A percentile compares a stretch with the other conserved stretches of the same genome.
Conservation (phyloP, 1,140 invertebrate genomes). For the Caerostris darwini region DNA sequence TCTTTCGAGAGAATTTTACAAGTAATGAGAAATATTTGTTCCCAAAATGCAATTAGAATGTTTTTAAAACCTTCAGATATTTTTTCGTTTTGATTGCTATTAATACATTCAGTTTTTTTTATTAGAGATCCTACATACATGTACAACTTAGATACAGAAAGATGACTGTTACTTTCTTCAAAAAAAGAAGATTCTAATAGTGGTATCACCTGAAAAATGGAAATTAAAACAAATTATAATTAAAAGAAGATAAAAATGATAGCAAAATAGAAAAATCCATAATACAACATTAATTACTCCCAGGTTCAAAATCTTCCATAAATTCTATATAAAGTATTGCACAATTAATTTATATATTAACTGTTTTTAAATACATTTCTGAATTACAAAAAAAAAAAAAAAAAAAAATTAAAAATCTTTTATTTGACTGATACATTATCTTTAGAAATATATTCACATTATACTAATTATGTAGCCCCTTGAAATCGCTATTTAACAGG, state of each 20-base stretch:
- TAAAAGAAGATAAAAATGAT: too few species aligned
- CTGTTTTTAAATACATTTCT: too few species aligned
- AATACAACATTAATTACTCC: too few species aligned
- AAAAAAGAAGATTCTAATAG: constrained; percentile 45
- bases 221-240: neutral
- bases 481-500: neutral
- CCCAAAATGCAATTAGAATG: constrained; percentile 10
- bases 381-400: neutral
- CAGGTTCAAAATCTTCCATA: too few species aligned
- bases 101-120: constrained; percentile 30
- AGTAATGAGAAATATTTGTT: neutral
- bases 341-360: too few species aligned
- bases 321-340: too few species aligned
- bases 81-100: constrained; percentile 8
- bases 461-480: neutral
- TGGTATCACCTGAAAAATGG: constrained; percentile 53
- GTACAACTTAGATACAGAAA: constrained; percentile 59
- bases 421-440: neutral
- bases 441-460: neutral
- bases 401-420: neutral
- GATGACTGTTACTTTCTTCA: neutral
- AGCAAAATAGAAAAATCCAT: too few species aligned
- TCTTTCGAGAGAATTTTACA: neutral
- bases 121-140: constrained; percentile 3
- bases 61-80: constrained; percentile 22